Base-by-base conservation (phyloP, 2,888 invertebrate species). In the Tetranychus truncatus region DNA sequence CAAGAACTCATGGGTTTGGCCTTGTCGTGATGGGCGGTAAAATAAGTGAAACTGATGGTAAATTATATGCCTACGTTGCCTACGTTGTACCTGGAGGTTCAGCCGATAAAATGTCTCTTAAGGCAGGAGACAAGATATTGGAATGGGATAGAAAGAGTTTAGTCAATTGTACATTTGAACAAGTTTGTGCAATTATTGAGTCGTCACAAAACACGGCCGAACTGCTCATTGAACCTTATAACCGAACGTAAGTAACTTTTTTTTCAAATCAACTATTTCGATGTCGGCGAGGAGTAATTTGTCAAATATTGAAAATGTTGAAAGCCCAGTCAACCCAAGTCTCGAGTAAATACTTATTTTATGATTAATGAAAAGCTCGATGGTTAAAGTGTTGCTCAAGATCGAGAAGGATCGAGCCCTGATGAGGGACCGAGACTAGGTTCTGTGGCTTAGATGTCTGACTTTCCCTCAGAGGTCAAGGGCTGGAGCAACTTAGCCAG, bases 21-120 rank as follows among this genome's bases (percentile, higher is more conserved):
- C 92, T 95, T 92, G 87, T 93, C 78, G 92, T 95, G 45, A 92
- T 94, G 72, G 95, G 94, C 21, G 95, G 95, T 45, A 93, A 93
- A 83, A 89, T 89, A 46, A 90, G 90, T 76, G 86, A 88, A 46
- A 34, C 9, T 18, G 91, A 91, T 83, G 92, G 92, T 6, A 88
- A 89, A 66, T 88, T 92, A 78, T 91, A 92, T 83, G 93, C 93
- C 72, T 90, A 91, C 82, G 90, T 93, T 81, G 91, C 92, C 76
- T 92, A 92, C 90, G 92, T 92, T 5, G 91, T 92, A 78, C 91
- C 91, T 15, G 91, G 92, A 71, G 94, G 95, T 46, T 91, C 92
- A 45, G 95, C 95, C 1, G 92, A 93, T 83, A 88, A 91, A 81
- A 77, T 76, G 74, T 55, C 66, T 18, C 66, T 77, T 4, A 78